Evolutionary conservation across 37 sponge, comb jelly and placozoan genomes (phyloP).

Genomic region (Axinella damicornis): DNA sequence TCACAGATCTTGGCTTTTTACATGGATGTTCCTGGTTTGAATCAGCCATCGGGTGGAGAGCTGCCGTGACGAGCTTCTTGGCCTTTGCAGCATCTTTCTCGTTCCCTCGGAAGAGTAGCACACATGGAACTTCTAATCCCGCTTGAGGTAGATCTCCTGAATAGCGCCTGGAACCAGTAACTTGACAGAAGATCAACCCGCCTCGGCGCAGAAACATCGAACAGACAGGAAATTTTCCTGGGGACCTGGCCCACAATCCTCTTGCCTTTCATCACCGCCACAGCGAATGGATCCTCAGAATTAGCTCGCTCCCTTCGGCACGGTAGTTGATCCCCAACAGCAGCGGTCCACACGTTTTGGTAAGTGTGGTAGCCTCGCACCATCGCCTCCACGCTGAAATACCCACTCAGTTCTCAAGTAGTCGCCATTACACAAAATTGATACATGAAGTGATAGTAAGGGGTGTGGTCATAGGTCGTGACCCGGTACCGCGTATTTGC

Average conservation of each 20-base stretch:
- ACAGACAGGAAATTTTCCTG: background rate
- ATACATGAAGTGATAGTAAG: too few species aligned
- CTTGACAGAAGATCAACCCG: background rate
- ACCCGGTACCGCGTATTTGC: too few species aligned
- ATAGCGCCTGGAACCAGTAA: background rate
- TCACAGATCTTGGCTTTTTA: too few species aligned
- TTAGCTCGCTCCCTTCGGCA: background rate
- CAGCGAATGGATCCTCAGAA: background rate
- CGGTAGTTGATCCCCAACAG: background rate
- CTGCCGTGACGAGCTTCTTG: background rate
- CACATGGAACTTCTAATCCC: slow-evolving; percentile 7
- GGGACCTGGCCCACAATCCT: slow-evolving; percentile 17
- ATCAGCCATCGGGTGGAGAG: background rate
- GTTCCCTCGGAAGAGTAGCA: background rate
- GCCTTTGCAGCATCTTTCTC: background rate
- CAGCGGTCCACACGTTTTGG: background rate
- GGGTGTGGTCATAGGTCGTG: too few species aligned
- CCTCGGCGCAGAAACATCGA: background rate
- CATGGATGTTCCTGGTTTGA: too few species aligned
- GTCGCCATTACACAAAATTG: too few species aligned
- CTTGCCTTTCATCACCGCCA: background rate
- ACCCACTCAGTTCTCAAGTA: too few species aligned
- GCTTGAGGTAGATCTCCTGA: slow-evolving; percentile 3
- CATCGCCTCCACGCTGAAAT: background rate
- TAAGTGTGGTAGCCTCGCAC: background rate